Base-by-base conservation (phyloP, 2,113 vertebrate genomes). In the Uria lomvia region DNA sequence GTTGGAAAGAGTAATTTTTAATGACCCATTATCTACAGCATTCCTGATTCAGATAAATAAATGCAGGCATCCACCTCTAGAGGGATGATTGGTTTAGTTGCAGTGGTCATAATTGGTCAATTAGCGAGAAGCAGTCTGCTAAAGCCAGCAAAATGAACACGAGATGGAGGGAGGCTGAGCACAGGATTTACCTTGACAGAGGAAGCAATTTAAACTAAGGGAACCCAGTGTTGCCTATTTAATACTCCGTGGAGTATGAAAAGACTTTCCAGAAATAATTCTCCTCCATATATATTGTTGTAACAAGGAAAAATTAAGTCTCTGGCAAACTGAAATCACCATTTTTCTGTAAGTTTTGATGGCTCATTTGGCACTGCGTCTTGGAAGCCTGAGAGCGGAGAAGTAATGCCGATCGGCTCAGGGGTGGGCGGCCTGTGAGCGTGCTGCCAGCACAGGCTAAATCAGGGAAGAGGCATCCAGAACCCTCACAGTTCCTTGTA, bases 221-320 rank as follows among this genome's bases (percentile, higher is more conserved):
- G 68, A 96, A 94, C 93, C 71, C 91, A 82, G 12, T 68, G 52
- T 30, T 86, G 68, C 73, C 71, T 88, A 88, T 95, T 94, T 97
- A 96, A 96, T 96, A 93, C 62, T 95, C 70, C 36, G 59, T 60
- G 59, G 73, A 81, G 68, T 96, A 91, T 96, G 92, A 97, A 96
- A 96, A 96, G 70, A 56, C 89, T 94, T 93, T 71, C 53, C 83
- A 93, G 79, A 97, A 94, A 96, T 96, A 92, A 72, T 94, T 96
- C 40, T 27, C 86, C 59, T 88, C 49, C 72, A 15, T 78, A 27
- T 42, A 68, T 36, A 52, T 14, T 40, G 11, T 62, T 45, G 24
- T 65, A 95, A 81, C 8, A 38, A 89, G 80, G 45, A 68, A 81
- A 87, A 78, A 72, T n/a, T 59, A 81, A 86, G 52, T 45, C 16